Evolutionary conservation across 2,797 vertebrate species (phyloP), one percentile per base, ranked within the genome.

Genomic region (Anguilla anguilla): DNA sequence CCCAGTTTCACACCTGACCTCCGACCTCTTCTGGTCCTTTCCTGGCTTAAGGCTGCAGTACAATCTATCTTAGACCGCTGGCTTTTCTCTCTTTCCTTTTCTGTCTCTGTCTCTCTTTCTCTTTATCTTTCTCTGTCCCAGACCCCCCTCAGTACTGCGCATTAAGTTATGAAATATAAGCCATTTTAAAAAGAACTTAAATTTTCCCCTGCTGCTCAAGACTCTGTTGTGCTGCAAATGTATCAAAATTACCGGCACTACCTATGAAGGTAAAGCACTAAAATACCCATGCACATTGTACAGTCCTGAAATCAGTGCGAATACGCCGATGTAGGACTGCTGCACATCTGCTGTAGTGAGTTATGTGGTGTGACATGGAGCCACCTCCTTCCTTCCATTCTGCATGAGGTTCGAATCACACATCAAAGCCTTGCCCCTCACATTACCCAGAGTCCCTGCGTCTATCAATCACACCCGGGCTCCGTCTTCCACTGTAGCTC

Each of bases 1-100:
- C 77, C 46, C 39, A n/a, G 19, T 81, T 51, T 81, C 46, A 81
- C 39, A 49, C 77, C 77, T 81, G 77, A 81, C 77, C 77, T 49
- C 39, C n/a, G 43, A 81, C 77, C 43, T 9, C 46, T 49, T 49
- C 77, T 51, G 43, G 43, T 51, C 22, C 22, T 81, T 25, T n/a
- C 9, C 22, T 46, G 25, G 22, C 43, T 81, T 46, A 13, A 1
- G 77, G 25, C 77, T 49, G 77, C 5, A 10, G 43, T 49, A 51
- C 19, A 81, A 49, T 81, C 43, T 43, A 49, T 51, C 77, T n/a
- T 13, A 49, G 22, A 81, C 43, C 2, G 2, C 77, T 81, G 77
- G 9, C 35, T 35, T 15, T 35, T 43, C 72, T 39, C 67, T 39
- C 15, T 39, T 19, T 35, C 35, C 3, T 15, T 39, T 15, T 72